Evolutionary conservation across 2,113 vertebrate species (phyloP), one percentile per base, ranked within the genome.

Genomic region (Microtus oregoni): DNA sequence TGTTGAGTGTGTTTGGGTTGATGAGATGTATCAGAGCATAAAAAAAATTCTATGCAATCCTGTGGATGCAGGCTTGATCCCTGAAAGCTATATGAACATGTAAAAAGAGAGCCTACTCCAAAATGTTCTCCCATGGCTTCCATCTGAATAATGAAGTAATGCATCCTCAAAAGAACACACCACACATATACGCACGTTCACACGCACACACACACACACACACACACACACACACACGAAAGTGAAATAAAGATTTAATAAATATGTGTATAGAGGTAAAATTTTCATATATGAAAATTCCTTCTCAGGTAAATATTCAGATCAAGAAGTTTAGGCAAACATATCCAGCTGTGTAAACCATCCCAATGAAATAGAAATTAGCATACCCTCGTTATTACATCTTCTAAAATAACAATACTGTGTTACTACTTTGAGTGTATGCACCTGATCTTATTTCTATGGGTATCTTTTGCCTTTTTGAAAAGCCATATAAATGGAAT

Each of bases 381-480:
- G 10, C 41, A 38, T 6, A 65, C 0, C 75, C 58, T 41, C 41
- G 19, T 44, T 61, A 79, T 26, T 7, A 14, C 24, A 38, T 1
- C 79, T 92, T 79, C 35, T 47, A 3, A 41, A 89, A 78, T 61
- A 58, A 58, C 65, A 86, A 52, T 61, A n/a, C 4, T 86, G 3
- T 68, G 50, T 32, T 3, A 1, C 6, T 38, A 12, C 15, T 26
- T 86, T 4, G 0, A 1, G 1, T 32, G 1, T 17, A 19, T 1
- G 2, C 68, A 35, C 61, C 11, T 88, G 28, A 83, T 70, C 15
- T 63, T 47, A 90, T 82, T 58, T 94, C 26, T n/a, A 7, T 47
- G 30, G 12, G 24, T 90, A 20, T 44, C 1, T 38, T 73, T 75
- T 86, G 1, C 10, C 41, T 58, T 86, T 22, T 61, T 76, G 17